Percentiles rank a stretch among this genome's conserved stretches.
These are phyloP conservation scores for Daubentonia madagascariensis DNA, from an alignment of 2,113 vertebrate genomes.

Conservation along the genomic window DNA sequence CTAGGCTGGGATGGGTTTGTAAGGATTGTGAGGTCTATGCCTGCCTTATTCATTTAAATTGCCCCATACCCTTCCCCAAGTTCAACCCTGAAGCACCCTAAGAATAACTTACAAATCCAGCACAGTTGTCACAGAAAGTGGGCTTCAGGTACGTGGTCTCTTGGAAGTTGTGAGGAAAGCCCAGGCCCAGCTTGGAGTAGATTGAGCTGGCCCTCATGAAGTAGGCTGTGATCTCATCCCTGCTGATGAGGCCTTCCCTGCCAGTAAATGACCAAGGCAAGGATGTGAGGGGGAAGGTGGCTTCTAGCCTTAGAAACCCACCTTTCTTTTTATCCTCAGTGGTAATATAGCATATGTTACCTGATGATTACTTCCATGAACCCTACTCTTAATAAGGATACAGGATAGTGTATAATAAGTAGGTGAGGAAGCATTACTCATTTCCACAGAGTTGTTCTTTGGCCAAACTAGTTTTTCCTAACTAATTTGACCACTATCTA, in stretches of 20 bases:
- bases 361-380: not conserved
- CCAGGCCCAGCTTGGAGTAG: conserved; percentile 95
- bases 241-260: conserved; percentile 95
- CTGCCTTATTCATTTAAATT: not conserved
- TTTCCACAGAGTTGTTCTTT: not conserved
- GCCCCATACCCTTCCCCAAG: not conserved
- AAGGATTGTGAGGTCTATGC: not conserved
- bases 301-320: not conserved
- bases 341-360: not conserved
- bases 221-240: conserved; percentile 96
- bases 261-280: conserved; percentile 42
- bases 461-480: not conserved
- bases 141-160: conserved; percentile 97
- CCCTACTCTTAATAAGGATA: not conserved
- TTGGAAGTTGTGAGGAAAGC: conserved; percentile 96
- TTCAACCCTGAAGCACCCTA: not conserved
- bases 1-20: not conserved
- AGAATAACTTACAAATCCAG: conserved; percentile 93
- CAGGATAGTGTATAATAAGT: not conserved
- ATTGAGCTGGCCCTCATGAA: conserved; percentile 97
- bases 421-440: not conserved
- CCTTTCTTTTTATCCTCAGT: not conserved
- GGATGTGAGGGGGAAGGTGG: not conserved
- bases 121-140: conserved; percentile 98
- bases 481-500: not conserved